phyloP scores from a whole-genome alignment of 2,113 vertebrate genomes.

The Dryoscopus gambensis region DNA sequence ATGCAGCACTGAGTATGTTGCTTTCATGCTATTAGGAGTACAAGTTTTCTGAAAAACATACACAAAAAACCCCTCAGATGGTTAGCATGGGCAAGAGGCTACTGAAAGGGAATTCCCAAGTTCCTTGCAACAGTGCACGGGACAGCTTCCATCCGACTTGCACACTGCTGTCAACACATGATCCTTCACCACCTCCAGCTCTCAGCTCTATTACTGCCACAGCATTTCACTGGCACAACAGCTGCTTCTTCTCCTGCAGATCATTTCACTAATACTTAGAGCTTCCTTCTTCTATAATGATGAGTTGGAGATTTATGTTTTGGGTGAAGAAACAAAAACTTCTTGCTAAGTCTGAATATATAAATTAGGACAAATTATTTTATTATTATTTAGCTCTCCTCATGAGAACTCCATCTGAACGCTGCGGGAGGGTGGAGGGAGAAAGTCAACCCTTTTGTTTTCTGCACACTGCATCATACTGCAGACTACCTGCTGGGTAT shows the following conservation, averaged over 20 bases:
- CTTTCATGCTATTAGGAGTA: background rate
- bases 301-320: background rate
- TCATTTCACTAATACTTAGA: background rate
- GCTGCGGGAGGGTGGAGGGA: background rate
- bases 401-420: background rate
- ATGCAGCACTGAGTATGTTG: background rate
- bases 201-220: rapidly evolving
- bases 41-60: background rate
- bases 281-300: background rate
- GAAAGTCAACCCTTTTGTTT: background rate
- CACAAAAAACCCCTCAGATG: rapidly evolving
- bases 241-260: background rate
- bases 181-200: background rate
- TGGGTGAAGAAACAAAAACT: background rate
- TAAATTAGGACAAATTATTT: background rate
- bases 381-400: background rate
- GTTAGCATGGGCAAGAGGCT: background rate
- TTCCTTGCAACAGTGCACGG: rapidly evolving
- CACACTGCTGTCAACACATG: background rate
- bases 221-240: background rate
- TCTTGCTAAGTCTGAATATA: background rate
- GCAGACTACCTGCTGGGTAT: background rate
- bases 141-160: background rate
- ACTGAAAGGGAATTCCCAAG: background rate
- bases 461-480: background rate